Evolutionary conservation across 2,888 invertebrate species (phyloP).

Genomic region (Ichneumoninae sp.): DNA sequence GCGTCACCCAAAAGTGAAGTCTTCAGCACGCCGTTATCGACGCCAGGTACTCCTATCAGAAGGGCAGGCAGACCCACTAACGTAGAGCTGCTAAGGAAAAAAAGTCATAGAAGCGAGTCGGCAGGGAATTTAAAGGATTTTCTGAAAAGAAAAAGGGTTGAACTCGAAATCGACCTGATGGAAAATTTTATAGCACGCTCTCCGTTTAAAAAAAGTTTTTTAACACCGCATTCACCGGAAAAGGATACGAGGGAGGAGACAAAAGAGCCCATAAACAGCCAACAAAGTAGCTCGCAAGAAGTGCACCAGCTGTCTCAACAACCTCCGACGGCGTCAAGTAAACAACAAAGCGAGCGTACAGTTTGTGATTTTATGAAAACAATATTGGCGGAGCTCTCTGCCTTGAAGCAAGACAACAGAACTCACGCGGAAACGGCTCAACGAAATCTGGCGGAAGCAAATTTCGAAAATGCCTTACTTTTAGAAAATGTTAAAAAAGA

Average conservation of each 20-base stretch:
- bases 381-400: neutral
- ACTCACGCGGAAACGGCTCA: neutral
- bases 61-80: neutral
- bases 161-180: neutral
- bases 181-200: neutral
- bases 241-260: neutral
- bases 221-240: neutral
- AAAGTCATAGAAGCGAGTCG: neutral
- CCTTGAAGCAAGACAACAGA: neutral
- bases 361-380: neutral
- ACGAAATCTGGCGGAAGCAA: neutral
- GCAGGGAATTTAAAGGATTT: constrained; percentile 8
- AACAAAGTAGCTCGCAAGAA: neutral
- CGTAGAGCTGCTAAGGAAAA: neutral
- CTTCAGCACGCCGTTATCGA: neutral
- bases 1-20: neutral
- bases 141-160: neutral
- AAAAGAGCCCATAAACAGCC: neutral
- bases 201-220: neutral
- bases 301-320: neutral
- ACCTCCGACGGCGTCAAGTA: neutral
- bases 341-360: neutral
- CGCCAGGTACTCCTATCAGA: neutral
- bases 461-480: neutral
- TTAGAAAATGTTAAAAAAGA: neutral